Evolutionary conservation across 2,888 invertebrate species (phyloP), one percentile per base, ranked within the genome.

Genomic region (Ceramica pisi): DNA sequence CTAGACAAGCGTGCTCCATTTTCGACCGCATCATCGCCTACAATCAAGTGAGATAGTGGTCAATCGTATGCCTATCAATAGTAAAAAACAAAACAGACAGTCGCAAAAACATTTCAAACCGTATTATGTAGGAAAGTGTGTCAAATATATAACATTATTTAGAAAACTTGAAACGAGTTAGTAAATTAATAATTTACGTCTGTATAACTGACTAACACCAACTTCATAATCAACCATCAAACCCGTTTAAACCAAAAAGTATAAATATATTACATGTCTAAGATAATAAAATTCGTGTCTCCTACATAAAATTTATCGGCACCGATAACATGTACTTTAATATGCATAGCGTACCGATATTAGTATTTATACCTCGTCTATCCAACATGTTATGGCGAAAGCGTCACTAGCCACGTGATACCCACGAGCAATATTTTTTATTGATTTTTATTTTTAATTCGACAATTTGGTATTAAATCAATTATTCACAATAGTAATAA

Each of bases 361-460:
- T 75, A 69, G 79, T 81, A 78, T 83, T 78, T 80, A 76, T 85
- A 72, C 55, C 63, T 75, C 57, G 83, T 72, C 65, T 64, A 78
- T 71, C 78, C 68, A 71, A 73, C 79, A 81, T 78, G 80, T 80
- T 78, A 82, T 81, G 80, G 69, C 73, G 76, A 78, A 53, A 53
- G 8, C 51, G 53, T 4, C 31, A 19, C 19, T 46, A 46, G 7
- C 19, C 8, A 46, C 8, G 2, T 46, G 10, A 9, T 19, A 19
- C 7, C 8, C 8, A 8, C 16, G 5, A 26, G 3, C 26, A 26
- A 3, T 31, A 1, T 2, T 16, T 26, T 53, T 26, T 53, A 3
- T 31, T 31, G 31, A 0, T 31, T 31, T 31, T 31, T 31, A 31
- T 31, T 31, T 1, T 16, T 2, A 53, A 26, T 53, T 21, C 14